Conservation (phyloP, 2,113 vertebrate genomes). For the Macaca mulatta region DNA sequence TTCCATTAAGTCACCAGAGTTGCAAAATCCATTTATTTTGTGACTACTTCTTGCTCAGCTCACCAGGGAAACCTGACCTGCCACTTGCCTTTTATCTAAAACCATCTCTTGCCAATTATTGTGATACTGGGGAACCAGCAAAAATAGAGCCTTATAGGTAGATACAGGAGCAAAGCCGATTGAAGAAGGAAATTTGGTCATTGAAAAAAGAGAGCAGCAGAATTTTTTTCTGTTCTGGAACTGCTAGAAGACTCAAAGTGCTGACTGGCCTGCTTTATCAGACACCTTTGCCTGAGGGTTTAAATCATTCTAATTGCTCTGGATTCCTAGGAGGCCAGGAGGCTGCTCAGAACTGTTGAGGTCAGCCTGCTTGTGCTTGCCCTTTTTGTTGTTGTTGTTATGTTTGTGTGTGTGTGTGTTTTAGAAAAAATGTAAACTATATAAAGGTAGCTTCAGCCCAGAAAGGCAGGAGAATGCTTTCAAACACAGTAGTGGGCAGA, state of each 20-base stretch:
- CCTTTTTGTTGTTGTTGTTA: no score
- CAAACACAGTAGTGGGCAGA: background rate
- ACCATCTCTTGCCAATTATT: background rate
- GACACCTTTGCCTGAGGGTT: background rate
- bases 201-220: background rate
- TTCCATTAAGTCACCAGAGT: background rate
- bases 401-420: no score
- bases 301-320: background rate
- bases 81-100: background rate
- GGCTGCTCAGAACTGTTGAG: constrained; percentile 14
- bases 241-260: background rate
- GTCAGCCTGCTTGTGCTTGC: constrained; percentile 32
- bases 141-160: background rate
- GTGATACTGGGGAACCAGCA: background rate
- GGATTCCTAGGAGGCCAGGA: background rate
- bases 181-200: background rate
- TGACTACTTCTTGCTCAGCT: background rate
- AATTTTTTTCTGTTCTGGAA: background rate
- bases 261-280: background rate
- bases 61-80: no score
- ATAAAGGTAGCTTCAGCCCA: background rate
- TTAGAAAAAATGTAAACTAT: background rate
- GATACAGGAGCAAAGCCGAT: background rate
- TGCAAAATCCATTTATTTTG: background rate
- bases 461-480: constrained; percentile 34